Percentiles rank a stretch among this genome's conserved stretches.
phyloP scores from a whole-genome alignment of 1,140 invertebrate species.

The Ganaspis sp. region DNA sequence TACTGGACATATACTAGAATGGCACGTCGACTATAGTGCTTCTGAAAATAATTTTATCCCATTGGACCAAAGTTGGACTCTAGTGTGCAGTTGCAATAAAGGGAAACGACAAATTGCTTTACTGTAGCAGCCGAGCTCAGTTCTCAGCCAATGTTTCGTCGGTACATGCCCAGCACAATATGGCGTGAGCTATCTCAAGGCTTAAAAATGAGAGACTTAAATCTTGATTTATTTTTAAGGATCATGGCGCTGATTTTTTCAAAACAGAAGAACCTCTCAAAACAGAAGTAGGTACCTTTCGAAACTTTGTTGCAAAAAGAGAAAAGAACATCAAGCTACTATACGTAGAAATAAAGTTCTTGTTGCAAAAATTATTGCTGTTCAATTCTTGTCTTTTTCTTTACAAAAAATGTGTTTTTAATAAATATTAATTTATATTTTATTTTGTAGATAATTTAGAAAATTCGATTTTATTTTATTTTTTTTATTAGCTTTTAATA shows the following conservation, averaged over 20 bases:
- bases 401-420: no score
- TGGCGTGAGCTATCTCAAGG: conserved; percentile 37
- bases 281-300: no score
- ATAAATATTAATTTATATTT: no score
- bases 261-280: background rate
- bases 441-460: no score
- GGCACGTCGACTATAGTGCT: conserved; percentile 31
- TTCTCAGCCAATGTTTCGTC: conserved; percentile 45
- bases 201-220: background rate
- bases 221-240: background rate
- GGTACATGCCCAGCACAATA: background rate
- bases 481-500: no score
- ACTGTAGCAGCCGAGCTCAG: conserved; percentile 43
- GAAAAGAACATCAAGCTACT: conserved; percentile 29
- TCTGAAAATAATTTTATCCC: conserved; percentile 59
- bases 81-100: conserved; percentile 55
- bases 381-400: no score
- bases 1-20: conserved; percentile 13
- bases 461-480: no score
- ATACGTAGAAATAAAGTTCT: no score
- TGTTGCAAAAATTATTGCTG: no score
- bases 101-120: conserved; percentile 61
- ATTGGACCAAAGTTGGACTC: conserved; percentile 45
- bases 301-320: background rate
- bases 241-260: background rate